A percentile compares a stretch with the other conserved stretches of the same genome.
phyloP scores from a whole-genome alignment of 2,797 vertebrate genomes.

The Onychomys arenicola region DNA sequence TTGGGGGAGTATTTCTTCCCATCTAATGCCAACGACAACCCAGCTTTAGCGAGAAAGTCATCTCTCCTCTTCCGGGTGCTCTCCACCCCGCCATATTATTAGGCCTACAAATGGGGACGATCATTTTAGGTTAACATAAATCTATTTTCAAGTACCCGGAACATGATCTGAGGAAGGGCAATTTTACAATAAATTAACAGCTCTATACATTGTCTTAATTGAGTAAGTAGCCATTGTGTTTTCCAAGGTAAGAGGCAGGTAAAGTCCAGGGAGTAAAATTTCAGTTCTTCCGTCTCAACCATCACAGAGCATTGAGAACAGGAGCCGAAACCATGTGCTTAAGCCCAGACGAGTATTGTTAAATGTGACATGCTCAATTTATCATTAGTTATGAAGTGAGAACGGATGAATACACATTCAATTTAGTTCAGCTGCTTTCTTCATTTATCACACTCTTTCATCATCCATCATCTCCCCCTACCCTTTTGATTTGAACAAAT shows the following conservation, averaged over 20 bases:
- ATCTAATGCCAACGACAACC: constrained; percentile 33
- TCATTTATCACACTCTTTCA: constrained; percentile 96
- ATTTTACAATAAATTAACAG: constrained; percentile 1
- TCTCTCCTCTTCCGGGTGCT: background rate
- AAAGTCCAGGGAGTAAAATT: constrained; percentile 85
- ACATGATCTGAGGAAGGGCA: background rate
- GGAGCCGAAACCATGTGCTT: constrained; percentile 90
- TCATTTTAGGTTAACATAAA: background rate
- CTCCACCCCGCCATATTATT: background rate
- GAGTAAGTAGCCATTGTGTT: background rate
- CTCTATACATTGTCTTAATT: constrained; percentile 12
- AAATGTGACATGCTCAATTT: constrained; percentile 98
- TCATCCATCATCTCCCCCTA: constrained; percentile 95
- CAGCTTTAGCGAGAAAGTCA: background rate
- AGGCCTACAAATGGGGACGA: background rate
- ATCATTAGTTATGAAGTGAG: constrained; percentile 98
- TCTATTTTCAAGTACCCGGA: constrained; percentile 29
- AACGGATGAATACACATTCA: constrained; percentile 99
- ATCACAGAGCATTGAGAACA: constrained; percentile 87
- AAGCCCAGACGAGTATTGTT: constrained; percentile 95
- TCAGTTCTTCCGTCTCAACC: constrained; percentile 83
- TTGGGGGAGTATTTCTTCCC: constrained; percentile 44
- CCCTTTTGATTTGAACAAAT: constrained; percentile 93
- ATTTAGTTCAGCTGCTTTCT: constrained; percentile 99
- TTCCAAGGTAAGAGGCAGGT: constrained; percentile 60